A percentile compares a stretch with the other conserved stretches of the same genome.
Conservation (phyloP, 2,888 invertebrate species). For the Drosophila acutilabella region DNA sequence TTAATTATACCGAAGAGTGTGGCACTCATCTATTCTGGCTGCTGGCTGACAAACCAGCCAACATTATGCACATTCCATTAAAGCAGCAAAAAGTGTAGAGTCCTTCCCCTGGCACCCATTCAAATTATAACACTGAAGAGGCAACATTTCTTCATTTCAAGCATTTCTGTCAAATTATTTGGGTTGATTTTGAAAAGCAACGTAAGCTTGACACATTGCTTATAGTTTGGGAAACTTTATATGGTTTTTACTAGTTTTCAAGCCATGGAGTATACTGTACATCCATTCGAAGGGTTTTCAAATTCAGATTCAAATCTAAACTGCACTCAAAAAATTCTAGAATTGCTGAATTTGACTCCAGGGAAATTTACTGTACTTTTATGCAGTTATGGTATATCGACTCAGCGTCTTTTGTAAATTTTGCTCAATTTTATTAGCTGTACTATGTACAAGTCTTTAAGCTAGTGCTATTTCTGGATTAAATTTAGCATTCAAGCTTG, state of each 20-base stretch:
- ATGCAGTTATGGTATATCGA: too few relatives aligned
- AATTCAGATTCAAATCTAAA: not conserved
- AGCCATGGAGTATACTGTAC: not conserved
- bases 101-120: slow-evolving; percentile 16
- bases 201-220: too few relatives aligned
- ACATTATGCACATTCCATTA: slow-evolving; percentile 58
- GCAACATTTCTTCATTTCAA: not conserved
- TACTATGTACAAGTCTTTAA: not conserved
- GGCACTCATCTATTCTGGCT: slow-evolving; percentile 35
- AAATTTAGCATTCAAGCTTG: slow-evolving; percentile 45
- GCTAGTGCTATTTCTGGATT: not conserved
- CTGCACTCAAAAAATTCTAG: not conserved
- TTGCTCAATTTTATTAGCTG: not conserved
- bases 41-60: slow-evolving; percentile 50
- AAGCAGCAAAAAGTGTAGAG: not conserved
- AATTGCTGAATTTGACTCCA: too few relatives aligned
- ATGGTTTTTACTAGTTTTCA: not conserved
- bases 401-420: not conserved
- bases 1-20: slow-evolving; percentile 67
- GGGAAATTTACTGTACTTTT: too few relatives aligned
- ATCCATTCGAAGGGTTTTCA: not conserved
- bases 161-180: not conserved
- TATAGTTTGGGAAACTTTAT: not conserved
- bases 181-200: not conserved
- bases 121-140: slow-evolving; percentile 8